Base-by-base conservation (phyloP, 2,113 vertebrate genomes). In the Thalassoma bifasciatum region DNA sequence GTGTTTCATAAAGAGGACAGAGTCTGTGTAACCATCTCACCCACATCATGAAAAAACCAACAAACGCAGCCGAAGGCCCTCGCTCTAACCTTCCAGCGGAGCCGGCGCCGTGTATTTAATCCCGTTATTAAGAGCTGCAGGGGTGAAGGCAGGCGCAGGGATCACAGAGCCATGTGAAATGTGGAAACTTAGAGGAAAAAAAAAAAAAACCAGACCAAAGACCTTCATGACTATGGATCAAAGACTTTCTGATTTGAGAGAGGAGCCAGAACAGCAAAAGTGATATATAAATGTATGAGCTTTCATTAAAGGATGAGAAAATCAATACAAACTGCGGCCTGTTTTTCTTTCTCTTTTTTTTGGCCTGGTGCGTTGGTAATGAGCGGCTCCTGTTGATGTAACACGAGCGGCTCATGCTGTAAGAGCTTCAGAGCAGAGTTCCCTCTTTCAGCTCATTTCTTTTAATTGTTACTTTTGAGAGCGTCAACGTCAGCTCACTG, bases 41-140 rank as follows among this genome's bases (percentile, higher is more conserved):
- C 30, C 22, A 63, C 7, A 38, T 19, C 40, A 69, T 51, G 44
- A 53, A 60, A 22, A 22, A 53, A 52, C 17, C 53, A 40, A 62
- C 61, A 40, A 75, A 58, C 44, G 51, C 56, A 66, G 66, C 51
- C 23, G 37, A 5, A 38, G 69, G 5, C 40, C 10, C 23, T 26
- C 26, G 24, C 7, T 62, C 44, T 13, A 60, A 75, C 71, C 67
- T 79, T 75, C 46, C 26, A 14, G 72, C 62, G 17, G 46, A 72
- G 58, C 30, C 10, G 14, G 57, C 38, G 53, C 77, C 9, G 38
- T 62, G 72, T 38, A 8, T 56, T 71, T 66, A 61, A 66, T 81
- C 72, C 66, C 40, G 36, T 42, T 19, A 75, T 66, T 50, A 30
- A 51, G 72, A 5, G 72, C 56, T 50, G 61, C 2, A 13, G 56